These are phyloP conservation scores for Odontocerum albicorne DNA, from an alignment of 2,888 invertebrate genomes.

Conservation along the genomic window DNA sequence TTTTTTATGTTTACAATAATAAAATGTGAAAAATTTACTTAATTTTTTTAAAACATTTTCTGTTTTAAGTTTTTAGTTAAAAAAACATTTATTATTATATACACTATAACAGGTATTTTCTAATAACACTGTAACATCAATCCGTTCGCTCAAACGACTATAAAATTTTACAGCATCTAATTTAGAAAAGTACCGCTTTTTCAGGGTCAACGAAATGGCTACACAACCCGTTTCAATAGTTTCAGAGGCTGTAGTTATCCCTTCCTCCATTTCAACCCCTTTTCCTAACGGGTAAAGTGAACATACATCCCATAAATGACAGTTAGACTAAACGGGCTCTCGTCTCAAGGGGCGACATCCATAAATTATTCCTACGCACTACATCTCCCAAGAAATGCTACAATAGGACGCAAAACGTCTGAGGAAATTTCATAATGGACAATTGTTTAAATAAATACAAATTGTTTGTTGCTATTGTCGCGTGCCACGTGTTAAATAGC, in stretches of 20 bases:
- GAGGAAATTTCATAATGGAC: not conserved
- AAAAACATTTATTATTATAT: not conserved
- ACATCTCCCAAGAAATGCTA: constrained; percentile 7
- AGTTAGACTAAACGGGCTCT: constrained; percentile 18
- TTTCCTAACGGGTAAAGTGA: constrained; percentile 23
- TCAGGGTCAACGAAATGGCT: too few species aligned
- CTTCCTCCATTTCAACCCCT: too few species aligned
- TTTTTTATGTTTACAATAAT: not conserved
- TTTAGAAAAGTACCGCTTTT: too few species aligned
- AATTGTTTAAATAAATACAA: constrained; percentile 3
- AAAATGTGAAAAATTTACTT: not conserved
- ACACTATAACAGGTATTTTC: not conserved
- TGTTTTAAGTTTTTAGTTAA: not conserved
- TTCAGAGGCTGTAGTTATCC: too few species aligned
- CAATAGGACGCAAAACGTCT: not conserved
- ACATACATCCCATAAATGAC: constrained; percentile 9
- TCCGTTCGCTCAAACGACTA: too few species aligned
- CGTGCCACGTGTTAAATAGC: constrained; percentile 2
- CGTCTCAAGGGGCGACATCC: not conserved
- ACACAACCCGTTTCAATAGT: too few species aligned
- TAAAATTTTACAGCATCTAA: too few species aligned
- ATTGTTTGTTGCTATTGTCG: not conserved
- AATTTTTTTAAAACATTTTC: not conserved
- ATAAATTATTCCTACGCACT: not conserved
- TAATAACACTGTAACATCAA: too few species aligned